Base-by-base conservation (phyloP, 2,797 vertebrate genomes). In the Gila robusta region DNA sequence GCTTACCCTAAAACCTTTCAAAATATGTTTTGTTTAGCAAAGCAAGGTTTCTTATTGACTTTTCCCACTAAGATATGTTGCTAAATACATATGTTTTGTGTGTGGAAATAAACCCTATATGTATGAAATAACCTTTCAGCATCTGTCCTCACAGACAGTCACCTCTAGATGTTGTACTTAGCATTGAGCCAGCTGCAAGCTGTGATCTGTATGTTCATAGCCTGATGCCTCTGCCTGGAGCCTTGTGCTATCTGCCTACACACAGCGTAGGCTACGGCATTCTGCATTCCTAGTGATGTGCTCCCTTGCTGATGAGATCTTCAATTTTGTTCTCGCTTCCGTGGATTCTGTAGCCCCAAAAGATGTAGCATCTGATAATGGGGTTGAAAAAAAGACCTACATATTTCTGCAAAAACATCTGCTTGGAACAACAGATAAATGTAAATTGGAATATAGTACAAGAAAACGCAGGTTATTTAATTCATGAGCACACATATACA, bases 271-370 rank as follows among this genome's bases (percentile, higher is more conserved):
- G 82, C 78, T 73, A 79, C 56, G 23, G 41, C 78, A 83, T 84
- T 83, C 82, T 44, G 35, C 47, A 62, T 71, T 86, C 66, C 52
- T 47, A 77, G 70, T 76, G 71, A 83, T 72, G 56, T 80, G 54
- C 70, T 86, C 70, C 59, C 69, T 69, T 74, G 47, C 74, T 81
- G 79, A 88, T 85, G 82, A 85, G 77, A 87, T 86, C 77, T 86
- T 81, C 84, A 86, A 72, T 66, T 86, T 54, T 79, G 73, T 76
- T 82, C 76, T 83, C 16, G 26, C 79, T 78, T 82, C 66, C 54
- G n/a, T 88, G 54, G 49, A 35, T 84, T 77, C 82, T 54, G 44
- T 19, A 37, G 64, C 83, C 73, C 64, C 73, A 66, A 71, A 69
- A 82, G 83, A 85, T 82, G 79, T 37, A 79, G 41, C 49, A 69